Conservation (phyloP, 1,140 invertebrate species). For the Polypedilum pembai region DNA sequence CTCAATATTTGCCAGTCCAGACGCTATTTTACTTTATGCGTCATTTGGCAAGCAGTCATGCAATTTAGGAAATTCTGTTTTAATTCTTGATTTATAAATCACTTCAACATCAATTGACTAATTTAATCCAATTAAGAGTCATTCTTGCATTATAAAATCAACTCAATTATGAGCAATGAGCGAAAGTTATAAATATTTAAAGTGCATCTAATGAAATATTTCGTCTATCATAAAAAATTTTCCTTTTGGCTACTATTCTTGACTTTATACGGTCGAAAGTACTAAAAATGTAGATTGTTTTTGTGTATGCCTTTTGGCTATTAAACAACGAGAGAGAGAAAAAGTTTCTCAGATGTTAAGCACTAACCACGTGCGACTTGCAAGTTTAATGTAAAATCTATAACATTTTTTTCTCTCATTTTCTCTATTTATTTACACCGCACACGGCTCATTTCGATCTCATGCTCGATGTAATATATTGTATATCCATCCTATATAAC, state of each 20-base stretch:
- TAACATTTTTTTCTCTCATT: not conserved
- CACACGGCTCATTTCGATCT: not conserved
- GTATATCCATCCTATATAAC: not conserved
- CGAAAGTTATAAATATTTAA: not conserved
- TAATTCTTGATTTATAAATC: not conserved
- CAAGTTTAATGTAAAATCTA: constrained; percentile 25
- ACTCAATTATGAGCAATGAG: not conserved
- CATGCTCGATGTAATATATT: not conserved
- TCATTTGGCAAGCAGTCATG: not conserved
- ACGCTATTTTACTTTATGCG: not conserved
- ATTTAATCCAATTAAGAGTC: not conserved
- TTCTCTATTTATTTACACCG: not conserved
- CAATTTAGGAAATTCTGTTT: not conserved
- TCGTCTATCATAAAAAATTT: not conserved
- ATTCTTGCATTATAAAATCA: no score
- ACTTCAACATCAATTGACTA: not conserved
- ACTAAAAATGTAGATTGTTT: not conserved
- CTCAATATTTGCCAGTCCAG: not conserved
- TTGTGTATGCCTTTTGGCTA: not conserved
- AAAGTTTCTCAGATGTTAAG: not conserved
- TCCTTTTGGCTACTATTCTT: not conserved
- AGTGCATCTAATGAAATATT: not conserved
- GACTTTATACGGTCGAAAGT: not conserved
- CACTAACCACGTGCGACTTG: constrained; percentile 15
- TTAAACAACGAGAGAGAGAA: not conserved